Evolutionary conservation across 2,113 vertebrate species (phyloP).

Genomic region (Orientallactaga bullata): DNA sequence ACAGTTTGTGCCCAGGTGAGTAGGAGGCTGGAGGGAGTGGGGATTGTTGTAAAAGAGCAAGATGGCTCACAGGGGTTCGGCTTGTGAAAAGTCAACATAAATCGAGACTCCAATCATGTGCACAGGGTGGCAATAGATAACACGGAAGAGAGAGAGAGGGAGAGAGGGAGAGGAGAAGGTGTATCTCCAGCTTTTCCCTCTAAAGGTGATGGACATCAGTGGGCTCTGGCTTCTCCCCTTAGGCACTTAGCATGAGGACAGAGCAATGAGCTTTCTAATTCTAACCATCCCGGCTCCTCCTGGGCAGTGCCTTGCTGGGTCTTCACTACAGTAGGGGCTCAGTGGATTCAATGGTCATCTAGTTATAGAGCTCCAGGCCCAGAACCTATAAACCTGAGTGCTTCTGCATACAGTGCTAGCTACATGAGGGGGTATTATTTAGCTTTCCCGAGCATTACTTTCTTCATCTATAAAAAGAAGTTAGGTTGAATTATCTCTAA

Average conservation of each 20-base stretch:
- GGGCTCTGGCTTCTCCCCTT: neutral
- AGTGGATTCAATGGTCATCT: neutral
- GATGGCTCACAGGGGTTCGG: neutral
- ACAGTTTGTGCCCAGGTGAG: neutral
- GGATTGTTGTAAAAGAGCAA: too few species aligned
- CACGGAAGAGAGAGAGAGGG: neutral
- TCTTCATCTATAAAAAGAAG: conserved; percentile 48
- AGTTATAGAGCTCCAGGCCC: neutral
- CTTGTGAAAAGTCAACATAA: neutral
- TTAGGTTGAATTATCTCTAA: conserved; percentile 59
- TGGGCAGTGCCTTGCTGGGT: neutral
- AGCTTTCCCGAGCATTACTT: neutral
- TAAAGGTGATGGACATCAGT: neutral
- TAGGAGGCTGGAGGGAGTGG: neutral
- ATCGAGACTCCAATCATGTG: neutral
- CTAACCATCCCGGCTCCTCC: neutral
- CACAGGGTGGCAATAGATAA: neutral
- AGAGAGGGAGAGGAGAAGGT: neutral
- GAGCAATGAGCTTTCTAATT: neutral
- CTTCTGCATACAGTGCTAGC: accelerated
- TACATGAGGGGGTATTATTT: neutral
- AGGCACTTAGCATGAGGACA: neutral
- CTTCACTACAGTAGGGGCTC: neutral
- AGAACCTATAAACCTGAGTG: neutral
- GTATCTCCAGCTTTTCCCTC: accelerated